Conservation (phyloP, 2,797 vertebrate genomes). For the Hirundo rustica region DNA sequence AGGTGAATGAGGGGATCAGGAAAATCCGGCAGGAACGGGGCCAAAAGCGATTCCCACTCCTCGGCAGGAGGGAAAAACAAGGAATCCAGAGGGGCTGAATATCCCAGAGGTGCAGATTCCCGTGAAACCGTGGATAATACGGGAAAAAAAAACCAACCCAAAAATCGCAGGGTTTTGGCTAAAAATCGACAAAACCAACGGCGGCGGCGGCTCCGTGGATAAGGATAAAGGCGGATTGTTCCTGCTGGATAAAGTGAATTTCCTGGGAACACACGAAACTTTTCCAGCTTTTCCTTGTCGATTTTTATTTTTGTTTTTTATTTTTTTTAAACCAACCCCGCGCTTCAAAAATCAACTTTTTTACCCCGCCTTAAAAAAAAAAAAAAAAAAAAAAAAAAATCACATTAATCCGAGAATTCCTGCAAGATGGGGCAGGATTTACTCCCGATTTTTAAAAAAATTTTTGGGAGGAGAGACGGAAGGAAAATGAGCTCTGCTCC, state of each 20-base stretch:
- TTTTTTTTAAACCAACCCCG: too few relatives aligned
- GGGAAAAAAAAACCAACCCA: fast-evolving
- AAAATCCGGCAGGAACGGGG: background rate
- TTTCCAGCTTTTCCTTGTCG: background rate
- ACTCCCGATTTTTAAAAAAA: background rate
- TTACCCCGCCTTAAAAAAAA: too few relatives aligned
- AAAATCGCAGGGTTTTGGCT: background rate
- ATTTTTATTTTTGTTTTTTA: too few relatives aligned
- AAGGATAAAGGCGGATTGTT: background rate
- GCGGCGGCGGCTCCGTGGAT: background rate
- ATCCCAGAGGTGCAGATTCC: background rate
- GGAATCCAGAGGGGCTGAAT: fast-evolving
- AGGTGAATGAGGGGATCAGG: background rate
- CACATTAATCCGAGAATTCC: fast-evolving
- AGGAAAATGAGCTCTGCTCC: conserved; percentile 51
- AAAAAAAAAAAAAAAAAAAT: too few relatives aligned
- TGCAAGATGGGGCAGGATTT: fast-evolving
- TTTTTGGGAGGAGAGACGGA: background rate
- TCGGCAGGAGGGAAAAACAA: background rate
- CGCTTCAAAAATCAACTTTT: too few relatives aligned
- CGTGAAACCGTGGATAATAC: fast-evolving
- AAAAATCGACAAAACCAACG: background rate
- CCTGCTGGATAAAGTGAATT: background rate
- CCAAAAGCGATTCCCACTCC: background rate
- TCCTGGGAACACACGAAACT: background rate